phyloP scores from a whole-genome alignment of 2,888 invertebrate genomes.

The Chalcis sispes region DNA sequence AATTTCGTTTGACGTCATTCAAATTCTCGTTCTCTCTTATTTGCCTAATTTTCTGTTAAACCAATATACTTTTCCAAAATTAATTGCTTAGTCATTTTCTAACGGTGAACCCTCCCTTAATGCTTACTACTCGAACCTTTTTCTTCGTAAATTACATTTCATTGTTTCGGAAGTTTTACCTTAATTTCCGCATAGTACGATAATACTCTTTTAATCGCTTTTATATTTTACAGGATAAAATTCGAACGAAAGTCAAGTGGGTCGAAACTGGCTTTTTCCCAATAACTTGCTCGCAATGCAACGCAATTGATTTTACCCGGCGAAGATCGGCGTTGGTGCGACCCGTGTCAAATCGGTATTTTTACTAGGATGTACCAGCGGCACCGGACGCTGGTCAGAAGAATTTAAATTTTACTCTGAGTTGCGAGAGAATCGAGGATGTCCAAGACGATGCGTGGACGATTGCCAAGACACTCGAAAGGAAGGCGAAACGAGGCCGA shows the following conservation, averaged over 20 bases:
- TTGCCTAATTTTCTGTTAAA: constrained; percentile 47
- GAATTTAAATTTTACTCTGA: constrained; percentile 73
- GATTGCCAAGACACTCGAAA: constrained; percentile 20
- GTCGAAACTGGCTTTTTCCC: too few relatives aligned
- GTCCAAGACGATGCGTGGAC: constrained; percentile 49
- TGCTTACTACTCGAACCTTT: too few relatives aligned
- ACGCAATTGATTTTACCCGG: constrained; percentile 16
- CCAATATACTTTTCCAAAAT: constrained; percentile 58
- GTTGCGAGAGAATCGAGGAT: constrained; percentile 11
- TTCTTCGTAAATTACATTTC: too few relatives aligned
- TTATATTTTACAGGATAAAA: too few relatives aligned
- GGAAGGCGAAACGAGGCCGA: constrained; percentile 56
- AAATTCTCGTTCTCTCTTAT: constrained; percentile 17
- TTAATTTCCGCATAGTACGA: too few relatives aligned
- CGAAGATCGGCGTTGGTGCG: background rate
- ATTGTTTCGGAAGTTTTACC: too few relatives aligned
- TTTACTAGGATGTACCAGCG: constrained; percentile 68
- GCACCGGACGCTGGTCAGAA: constrained; percentile 67
- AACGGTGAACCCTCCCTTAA: constrained; percentile 35
- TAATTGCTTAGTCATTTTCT: constrained; percentile 59
- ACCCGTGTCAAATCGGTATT: constrained; percentile 73
- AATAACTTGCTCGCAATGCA: too few relatives aligned
- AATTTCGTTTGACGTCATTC: constrained; percentile 43
- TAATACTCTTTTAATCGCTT: too few relatives aligned
- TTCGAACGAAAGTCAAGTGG: too few relatives aligned